Conservation (phyloP, 1,140 invertebrate genomes). For the Drosophila varians region DNA sequence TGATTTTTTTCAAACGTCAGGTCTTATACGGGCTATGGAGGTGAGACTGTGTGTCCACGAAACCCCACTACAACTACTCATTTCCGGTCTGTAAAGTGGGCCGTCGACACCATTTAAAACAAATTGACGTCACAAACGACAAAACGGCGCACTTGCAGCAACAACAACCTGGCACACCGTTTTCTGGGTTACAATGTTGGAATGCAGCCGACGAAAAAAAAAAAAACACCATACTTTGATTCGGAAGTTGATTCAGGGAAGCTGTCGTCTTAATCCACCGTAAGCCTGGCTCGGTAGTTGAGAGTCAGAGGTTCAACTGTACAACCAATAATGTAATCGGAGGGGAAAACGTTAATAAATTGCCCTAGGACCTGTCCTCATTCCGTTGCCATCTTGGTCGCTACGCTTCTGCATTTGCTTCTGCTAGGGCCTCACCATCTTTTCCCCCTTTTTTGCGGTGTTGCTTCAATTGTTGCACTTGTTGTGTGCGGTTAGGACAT, state of each 20-base stretch:
- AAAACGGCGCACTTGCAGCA: slow-evolving; percentile 3
- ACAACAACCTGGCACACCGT: slow-evolving; percentile 46
- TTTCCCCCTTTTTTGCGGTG: slow-evolving; percentile 31
- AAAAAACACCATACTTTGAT: neutral
- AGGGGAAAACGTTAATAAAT: slow-evolving; percentile 48
- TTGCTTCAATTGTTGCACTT: slow-evolving; percentile 65
- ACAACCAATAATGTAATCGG: slow-evolving; percentile 6
- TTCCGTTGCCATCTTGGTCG: slow-evolving; percentile 46
- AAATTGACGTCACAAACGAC: slow-evolving; percentile 54
- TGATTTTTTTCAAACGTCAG: too few relatives aligned
- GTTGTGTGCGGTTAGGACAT: slow-evolving; percentile 74
- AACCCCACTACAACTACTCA: slow-evolving; percentile 16
- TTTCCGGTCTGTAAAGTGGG: slow-evolving; percentile 63
- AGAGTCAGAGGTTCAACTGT: slow-evolving; percentile 44
- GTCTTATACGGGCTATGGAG: neutral
- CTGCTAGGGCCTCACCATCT: neutral
- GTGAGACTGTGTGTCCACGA: neutral
- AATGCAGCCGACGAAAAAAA: neutral
- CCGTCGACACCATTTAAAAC: slow-evolving; percentile 46
- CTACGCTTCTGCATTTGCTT: slow-evolving; percentile 37
- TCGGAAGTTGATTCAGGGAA: slow-evolving; percentile 4
- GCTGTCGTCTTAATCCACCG: neutral
- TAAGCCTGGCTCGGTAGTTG: slow-evolving; percentile 1
- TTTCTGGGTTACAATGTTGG: slow-evolving; percentile 44
- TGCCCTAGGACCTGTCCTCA: slow-evolving; percentile 55